These are phyloP conservation scores for Himalopsyche tibetana DNA, from an alignment of 2,888 invertebrate genomes.

Conservation along the genomic window DNA sequence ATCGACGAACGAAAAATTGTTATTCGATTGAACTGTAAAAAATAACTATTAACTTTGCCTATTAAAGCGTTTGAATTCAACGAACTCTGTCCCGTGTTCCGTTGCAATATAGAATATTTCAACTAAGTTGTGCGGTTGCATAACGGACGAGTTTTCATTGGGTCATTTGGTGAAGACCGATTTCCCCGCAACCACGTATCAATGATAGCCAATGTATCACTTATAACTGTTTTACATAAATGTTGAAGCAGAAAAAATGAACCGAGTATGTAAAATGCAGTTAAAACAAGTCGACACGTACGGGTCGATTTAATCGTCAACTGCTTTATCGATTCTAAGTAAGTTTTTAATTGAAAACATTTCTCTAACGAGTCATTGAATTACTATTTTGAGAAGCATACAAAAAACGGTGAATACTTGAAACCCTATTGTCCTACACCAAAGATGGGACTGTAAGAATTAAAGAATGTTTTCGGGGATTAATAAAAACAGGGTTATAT, in stretches of 20 bases:
- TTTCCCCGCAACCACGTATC: slow-evolving; percentile 44
- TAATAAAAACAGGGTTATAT: no score
- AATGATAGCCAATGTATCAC: slow-evolving; percentile 9
- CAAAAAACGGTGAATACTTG: no score
- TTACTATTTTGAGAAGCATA: no score
- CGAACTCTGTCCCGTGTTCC: background rate
- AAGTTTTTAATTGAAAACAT: no score
- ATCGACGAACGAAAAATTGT: background rate
- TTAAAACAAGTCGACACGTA: no score
- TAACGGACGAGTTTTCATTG: slow-evolving; percentile 60
- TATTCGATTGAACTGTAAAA: background rate
- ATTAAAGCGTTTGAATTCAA: slow-evolving; percentile 14
- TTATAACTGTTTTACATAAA: slow-evolving; percentile 20
- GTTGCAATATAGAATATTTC: slow-evolving; percentile 20
- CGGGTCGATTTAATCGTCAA: no score
- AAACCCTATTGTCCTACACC: no score
- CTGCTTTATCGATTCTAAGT: background rate
- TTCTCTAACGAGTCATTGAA: no score
- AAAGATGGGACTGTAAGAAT: no score
- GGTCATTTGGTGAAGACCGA: slow-evolving; percentile 50
- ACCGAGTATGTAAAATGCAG: background rate
- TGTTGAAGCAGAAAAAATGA: background rate
- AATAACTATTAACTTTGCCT: background rate
- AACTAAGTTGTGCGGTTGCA: slow-evolving; percentile 36
- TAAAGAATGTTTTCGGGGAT: no score